A percentile compares a stretch with the other conserved stretches of the same genome.
These are phyloP conservation scores for Charanyca ferruginea DNA, from an alignment of 2,888 invertebrate genomes.

Conservation along the genomic window DNA sequence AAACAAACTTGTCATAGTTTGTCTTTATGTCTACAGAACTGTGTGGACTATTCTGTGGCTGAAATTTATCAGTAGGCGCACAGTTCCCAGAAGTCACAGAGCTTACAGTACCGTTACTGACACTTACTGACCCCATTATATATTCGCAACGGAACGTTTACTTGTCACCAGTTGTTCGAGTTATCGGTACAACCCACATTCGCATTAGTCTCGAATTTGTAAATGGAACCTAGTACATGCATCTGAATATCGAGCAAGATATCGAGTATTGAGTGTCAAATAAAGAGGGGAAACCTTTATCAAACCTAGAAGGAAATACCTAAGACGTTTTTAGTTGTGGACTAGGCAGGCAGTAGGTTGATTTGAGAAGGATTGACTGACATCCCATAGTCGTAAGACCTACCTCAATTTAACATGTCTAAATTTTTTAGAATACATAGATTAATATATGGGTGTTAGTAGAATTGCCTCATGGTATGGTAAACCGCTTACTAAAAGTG, in stretches of 20 bases:
- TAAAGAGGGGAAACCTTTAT: too few species aligned
- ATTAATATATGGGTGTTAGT: too few species aligned
- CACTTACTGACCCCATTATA: slow-evolving; percentile 23
- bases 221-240: slow-evolving; percentile 11
- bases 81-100: slow-evolving; percentile 16
- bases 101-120: slow-evolving; percentile 31
- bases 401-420: too few species aligned
- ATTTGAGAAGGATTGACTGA: too few species aligned
- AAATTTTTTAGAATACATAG: too few species aligned
- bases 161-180: slow-evolving; percentile 48
- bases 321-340: not conserved
- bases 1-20: not conserved
- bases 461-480: not conserved
- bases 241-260: not conserved
- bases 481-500: slow-evolving; percentile 16
- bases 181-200: slow-evolving; percentile 52
- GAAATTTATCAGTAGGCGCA: slow-evolving; percentile 23
- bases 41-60: not conserved
- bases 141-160: slow-evolving; percentile 40
- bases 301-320: not conserved
- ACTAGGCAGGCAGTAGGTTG: not conserved
- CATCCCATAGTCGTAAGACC: too few species aligned
- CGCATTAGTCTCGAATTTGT: slow-evolving; percentile 39
- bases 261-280: slow-evolving; percentile 3
- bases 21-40: slow-evolving; percentile 5